phyloP scores from a whole-genome alignment of 2,113 vertebrate genomes.

The Perca schrenkii region DNA sequence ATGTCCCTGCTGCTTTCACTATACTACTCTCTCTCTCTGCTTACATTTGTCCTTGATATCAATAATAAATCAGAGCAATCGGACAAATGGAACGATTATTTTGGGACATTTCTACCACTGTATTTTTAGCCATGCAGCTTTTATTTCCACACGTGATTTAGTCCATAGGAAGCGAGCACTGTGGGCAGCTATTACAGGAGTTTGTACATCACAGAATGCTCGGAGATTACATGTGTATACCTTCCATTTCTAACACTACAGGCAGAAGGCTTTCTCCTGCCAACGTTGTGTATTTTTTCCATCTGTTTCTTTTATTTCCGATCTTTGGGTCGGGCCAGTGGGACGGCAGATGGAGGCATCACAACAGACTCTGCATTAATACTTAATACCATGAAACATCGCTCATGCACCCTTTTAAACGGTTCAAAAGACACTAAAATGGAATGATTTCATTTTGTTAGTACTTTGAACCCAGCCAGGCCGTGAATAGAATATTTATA shows the following conservation, averaged over 20 bases:
- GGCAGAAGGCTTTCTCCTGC: conserved; percentile 28
- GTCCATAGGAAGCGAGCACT: conserved; percentile 15
- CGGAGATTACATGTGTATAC: conserved; percentile 32
- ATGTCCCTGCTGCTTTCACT: conserved; percentile 27
- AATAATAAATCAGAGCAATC: conserved; percentile 77
- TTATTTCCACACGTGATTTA: conserved; percentile 58
- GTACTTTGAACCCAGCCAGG: conserved; percentile 46
- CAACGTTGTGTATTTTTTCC: conserved; percentile 44
- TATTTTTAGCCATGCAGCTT: conserved; percentile 75
- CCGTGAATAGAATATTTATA: conserved; percentile 40
- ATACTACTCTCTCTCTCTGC: conserved; percentile 4
- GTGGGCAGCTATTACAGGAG: conserved; percentile 57
- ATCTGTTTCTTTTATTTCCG: conserved; percentile 71
- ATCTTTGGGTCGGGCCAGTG: conserved; percentile 37
- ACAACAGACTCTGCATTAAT: conserved; percentile 66
- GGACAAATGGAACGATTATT: conserved; percentile 76
- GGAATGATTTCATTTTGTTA: conserved; percentile 63
- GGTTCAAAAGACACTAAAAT: conserved; percentile 67
- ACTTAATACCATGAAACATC: conserved; percentile 65
- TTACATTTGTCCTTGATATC: conserved; percentile 51
- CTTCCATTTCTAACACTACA: conserved; percentile 43
- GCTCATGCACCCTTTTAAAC: conserved; percentile 66
- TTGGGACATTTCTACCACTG: conserved; percentile 68
- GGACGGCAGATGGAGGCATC: conserved; percentile 69
- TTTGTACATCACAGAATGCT: conserved; percentile 24